Conservation (phyloP, 2,888 invertebrate species). For the Operophtera brumata region DNA sequence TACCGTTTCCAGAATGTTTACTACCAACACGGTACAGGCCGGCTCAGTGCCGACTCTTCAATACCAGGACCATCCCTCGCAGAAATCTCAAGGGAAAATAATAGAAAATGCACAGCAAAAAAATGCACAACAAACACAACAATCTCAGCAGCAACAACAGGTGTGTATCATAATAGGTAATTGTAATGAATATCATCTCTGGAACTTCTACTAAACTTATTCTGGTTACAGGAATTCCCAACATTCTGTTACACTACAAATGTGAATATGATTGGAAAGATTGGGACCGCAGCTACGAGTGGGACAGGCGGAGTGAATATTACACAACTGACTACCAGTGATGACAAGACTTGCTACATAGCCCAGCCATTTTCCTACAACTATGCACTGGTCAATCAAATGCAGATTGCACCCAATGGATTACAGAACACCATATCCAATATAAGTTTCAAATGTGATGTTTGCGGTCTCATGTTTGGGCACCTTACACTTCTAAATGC, state of each 20-base stretch:
- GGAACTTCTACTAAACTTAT: slow-evolving; percentile 1
- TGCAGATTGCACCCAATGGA: slow-evolving; percentile 87
- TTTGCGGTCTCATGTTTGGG: slow-evolving; percentile 92
- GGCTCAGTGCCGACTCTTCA: slow-evolving; percentile 83
- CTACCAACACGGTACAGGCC: slow-evolving; percentile 82
- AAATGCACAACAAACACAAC: slow-evolving; percentile 74
- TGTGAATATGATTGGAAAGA: slow-evolving; percentile 85
- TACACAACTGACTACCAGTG: slow-evolving; percentile 83
- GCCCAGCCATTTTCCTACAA: slow-evolving; percentile 89
- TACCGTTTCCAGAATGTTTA: slow-evolving; percentile 70
- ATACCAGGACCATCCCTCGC: slow-evolving; percentile 84
- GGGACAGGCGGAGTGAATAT: slow-evolving; percentile 83
- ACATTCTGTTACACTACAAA: slow-evolving; percentile 87
- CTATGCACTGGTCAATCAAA: slow-evolving; percentile 92
- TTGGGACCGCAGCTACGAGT: slow-evolving; percentile 69
- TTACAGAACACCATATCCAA: slow-evolving; percentile 87
- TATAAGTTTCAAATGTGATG: slow-evolving; percentile 93
- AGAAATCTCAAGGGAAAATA: slow-evolving; percentile 81
- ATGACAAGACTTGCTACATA: slow-evolving; percentile 87
- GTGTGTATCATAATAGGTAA: slow-evolving; percentile 24
- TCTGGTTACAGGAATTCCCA: slow-evolving; percentile 79
- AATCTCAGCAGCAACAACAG: slow-evolving; percentile 46
- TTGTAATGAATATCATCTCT: background rate
- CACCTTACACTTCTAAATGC: slow-evolving; percentile 91
- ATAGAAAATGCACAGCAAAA: slow-evolving; percentile 83